These are phyloP conservation scores for Plestiodon gilberti DNA, from an alignment of 2,113 vertebrate genomes.

Conservation along the genomic window DNA sequence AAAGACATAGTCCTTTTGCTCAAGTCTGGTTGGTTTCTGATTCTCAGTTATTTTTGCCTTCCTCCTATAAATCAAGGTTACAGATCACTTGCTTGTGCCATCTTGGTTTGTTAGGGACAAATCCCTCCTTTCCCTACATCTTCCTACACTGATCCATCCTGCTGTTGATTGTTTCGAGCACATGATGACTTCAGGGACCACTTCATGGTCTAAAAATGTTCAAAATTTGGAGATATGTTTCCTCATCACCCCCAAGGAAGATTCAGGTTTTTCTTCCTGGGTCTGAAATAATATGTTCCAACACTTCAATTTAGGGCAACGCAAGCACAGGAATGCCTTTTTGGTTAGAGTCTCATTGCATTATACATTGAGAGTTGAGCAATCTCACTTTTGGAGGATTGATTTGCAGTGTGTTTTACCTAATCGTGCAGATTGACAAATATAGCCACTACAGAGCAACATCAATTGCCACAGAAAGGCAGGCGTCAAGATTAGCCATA, in stretches of 20 bases:
- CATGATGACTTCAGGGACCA: neutral
- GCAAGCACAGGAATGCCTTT: neutral
- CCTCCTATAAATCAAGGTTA: neutral
- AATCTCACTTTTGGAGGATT: neutral
- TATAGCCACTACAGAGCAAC: neutral
- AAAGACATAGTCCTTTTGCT: neutral
- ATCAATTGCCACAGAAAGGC: neutral
- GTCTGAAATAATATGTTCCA: neutral
- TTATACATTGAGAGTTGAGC: neutral
- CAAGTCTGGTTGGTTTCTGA: neutral
- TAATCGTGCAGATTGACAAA: slow-evolving; percentile 5
- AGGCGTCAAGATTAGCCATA: neutral
- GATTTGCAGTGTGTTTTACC: neutral
- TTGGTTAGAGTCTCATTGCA: neutral
- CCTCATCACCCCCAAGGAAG: too few species aligned
- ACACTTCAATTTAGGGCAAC: neutral
- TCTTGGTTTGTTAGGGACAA: neutral
- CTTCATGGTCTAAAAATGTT: neutral
- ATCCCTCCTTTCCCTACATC: neutral
- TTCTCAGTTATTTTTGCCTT: neutral
- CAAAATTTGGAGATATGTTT: neutral
- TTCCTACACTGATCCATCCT: neutral
- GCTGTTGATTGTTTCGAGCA: neutral
- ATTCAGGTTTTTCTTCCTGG: neutral
- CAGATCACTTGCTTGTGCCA: neutral